Evolutionary conservation across 2,888 invertebrate species (phyloP).

Genomic region (Teleiodes luculella): DNA sequence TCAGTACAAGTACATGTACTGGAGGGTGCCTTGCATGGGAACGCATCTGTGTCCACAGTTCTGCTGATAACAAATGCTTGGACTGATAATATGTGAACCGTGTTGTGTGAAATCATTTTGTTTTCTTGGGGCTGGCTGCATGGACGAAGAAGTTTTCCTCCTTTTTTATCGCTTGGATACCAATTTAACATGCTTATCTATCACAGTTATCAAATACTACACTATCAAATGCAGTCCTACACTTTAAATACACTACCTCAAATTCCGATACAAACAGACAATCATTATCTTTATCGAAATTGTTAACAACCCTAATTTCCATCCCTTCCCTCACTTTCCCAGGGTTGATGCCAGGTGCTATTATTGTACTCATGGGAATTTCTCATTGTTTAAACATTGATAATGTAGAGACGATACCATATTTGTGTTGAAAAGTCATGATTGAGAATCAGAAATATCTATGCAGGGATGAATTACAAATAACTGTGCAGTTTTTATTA

Average conservation of each 20-base stretch:
- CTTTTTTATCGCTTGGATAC: not conserved
- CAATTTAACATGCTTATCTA: not conserved
- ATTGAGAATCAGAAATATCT: not conserved
- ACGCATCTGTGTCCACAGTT: constrained; percentile 68
- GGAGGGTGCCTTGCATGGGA: constrained; percentile 37
- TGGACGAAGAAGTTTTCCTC: not conserved
- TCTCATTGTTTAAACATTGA: not conserved
- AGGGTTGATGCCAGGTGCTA: constrained; percentile 44
- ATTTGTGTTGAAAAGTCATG: not conserved
- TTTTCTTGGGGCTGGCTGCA: not conserved
- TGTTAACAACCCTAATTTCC: constrained; percentile 18
- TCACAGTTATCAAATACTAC: not conserved
- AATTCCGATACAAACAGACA: not conserved
- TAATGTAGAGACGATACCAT: not conserved
- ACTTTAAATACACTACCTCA: not conserved
- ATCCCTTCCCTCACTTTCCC: constrained; percentile 41
- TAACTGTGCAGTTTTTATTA: not conserved
- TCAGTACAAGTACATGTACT: constrained; percentile 10
- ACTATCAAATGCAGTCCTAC: not conserved
- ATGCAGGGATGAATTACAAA: not conserved
- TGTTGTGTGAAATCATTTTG: not conserved
- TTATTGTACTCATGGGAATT: not conserved
- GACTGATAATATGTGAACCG: constrained; percentile 5
- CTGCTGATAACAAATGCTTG: constrained; percentile 9
- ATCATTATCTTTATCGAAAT: not conserved